Conservation (phyloP, 2,888 invertebrate species). For the Colostygia pectinataria region DNA sequence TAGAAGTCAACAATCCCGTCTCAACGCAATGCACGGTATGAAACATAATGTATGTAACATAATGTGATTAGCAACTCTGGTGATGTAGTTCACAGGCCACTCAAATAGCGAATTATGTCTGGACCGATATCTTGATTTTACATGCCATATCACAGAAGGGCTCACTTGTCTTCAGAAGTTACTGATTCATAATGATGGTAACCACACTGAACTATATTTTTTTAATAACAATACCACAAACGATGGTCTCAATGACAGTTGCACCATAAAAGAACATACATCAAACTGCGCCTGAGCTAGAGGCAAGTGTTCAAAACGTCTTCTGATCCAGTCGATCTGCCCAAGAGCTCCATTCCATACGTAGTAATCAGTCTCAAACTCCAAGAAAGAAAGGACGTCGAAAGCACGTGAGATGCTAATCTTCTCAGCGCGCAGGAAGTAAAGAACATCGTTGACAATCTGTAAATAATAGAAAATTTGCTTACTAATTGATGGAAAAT, state of each 20-base stretch:
- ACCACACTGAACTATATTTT: too few species aligned
- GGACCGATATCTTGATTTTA: too few species aligned
- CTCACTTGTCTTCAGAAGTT: too few species aligned
- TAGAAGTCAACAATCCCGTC: background rate
- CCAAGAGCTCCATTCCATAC: conserved; percentile 88
- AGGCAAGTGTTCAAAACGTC: conserved; percentile 64
- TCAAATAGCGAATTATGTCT: too few species aligned
- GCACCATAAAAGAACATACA: conserved; percentile 54
- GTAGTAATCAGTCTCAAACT: conserved; percentile 86
- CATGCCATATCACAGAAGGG: too few species aligned
- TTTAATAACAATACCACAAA: too few species aligned
- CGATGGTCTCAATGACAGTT: background rate
- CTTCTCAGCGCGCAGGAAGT: conserved; percentile 84
- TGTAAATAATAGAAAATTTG: conserved; percentile 36
- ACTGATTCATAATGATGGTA: too few species aligned
- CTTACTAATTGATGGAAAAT: too few species aligned
- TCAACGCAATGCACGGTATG: too few species aligned
- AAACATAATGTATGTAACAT: too few species aligned
- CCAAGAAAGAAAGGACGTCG: conserved; percentile 86
- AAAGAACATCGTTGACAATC: conserved; percentile 89
- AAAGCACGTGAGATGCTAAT: conserved; percentile 83
- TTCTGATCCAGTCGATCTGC: conserved; percentile 78
- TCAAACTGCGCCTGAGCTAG: conserved; percentile 51
- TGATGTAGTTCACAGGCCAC: too few species aligned
- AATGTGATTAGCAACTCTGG: too few species aligned